Conservation (phyloP, 2,113 vertebrate genomes). For the Paedocypris sp. region DNA sequence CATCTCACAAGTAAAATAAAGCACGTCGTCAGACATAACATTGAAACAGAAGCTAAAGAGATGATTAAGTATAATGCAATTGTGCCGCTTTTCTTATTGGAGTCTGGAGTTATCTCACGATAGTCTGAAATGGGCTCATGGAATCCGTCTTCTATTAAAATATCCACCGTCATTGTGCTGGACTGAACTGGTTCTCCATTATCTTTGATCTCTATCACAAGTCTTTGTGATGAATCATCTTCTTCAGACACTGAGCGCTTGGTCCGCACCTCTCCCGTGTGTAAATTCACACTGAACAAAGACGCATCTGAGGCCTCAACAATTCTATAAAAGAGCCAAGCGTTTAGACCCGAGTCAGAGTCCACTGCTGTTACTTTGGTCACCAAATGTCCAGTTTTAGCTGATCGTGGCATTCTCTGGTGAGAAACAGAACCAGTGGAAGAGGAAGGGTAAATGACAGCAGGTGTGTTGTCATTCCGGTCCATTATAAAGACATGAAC, state of each 20-base stretch:
- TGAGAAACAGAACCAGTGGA: conserved; percentile 19
- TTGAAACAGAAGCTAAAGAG: conserved; percentile 28
- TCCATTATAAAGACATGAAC: conserved; percentile 30
- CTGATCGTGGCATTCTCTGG: conserved; percentile 50
- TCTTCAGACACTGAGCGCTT: conserved; percentile 46
- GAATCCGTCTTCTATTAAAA: conserved; percentile 55
- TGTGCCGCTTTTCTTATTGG: conserved; percentile 42
- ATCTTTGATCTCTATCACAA: conserved; percentile 56
- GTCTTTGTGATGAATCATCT: conserved; percentile 44
- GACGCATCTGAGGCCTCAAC: conserved; percentile 46
- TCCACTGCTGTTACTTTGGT: conserved; percentile 60
- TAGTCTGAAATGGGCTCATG: conserved; percentile 49
- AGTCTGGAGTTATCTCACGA: conserved; percentile 42
- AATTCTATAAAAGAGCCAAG: conserved; percentile 57
- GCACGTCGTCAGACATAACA: conserved; percentile 28
- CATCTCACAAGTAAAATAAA: conserved; percentile 30
- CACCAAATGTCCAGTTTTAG: conserved; percentile 52
- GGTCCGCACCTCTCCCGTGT: conserved; percentile 58
- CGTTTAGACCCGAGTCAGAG: conserved; percentile 59
- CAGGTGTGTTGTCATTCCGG: conserved; percentile 23
- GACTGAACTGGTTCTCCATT: conserved; percentile 57
- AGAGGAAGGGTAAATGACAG: conserved; percentile 27
- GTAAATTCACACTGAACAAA: conserved; percentile 50
- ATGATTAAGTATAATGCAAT: conserved; percentile 47
- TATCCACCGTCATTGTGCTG: conserved; percentile 50